These are phyloP conservation scores for Acinonyx jubatus DNA, from an alignment of 2,113 vertebrate genomes.

Conservation along the genomic window DNA sequence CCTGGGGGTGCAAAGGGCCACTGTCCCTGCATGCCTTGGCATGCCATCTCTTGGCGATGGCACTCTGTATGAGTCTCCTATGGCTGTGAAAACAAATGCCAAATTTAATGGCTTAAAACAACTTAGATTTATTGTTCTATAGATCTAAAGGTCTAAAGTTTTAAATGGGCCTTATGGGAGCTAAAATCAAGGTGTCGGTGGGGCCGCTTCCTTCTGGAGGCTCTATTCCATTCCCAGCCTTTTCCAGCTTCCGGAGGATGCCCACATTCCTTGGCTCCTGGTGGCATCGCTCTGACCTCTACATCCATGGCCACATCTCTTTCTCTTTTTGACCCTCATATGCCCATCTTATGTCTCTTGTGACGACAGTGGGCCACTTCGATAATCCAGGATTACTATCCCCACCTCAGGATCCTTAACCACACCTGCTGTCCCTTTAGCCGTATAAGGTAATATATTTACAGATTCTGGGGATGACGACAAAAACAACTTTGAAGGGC, in stretches of 20 bases:
- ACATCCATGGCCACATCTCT: background rate
- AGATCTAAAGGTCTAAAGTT: background rate
- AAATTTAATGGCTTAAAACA: background rate
- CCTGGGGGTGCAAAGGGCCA: too few species aligned
- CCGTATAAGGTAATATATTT: background rate
- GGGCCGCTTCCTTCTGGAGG: background rate
- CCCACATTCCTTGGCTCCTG: fast-evolving
- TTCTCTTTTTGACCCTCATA: background rate
- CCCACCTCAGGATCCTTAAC: background rate
- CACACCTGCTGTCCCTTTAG: background rate
- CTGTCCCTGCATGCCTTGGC: background rate
- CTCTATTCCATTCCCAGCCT: background rate
- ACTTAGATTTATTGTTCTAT: background rate
- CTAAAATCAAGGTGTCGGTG: background rate
- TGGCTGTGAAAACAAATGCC: background rate
- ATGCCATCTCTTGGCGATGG: background rate
- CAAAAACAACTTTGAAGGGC: background rate
- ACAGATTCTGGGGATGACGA: background rate
- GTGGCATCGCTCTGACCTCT: too few species aligned
- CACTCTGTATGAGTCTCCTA: background rate
- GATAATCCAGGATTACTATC: background rate
- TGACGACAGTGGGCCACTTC: background rate
- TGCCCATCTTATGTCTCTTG: background rate
- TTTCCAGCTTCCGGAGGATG: background rate
- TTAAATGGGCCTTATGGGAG: background rate